phyloP scores from a whole-genome alignment of 1,140 invertebrate species.

The Scaptomyza montana region DNA sequence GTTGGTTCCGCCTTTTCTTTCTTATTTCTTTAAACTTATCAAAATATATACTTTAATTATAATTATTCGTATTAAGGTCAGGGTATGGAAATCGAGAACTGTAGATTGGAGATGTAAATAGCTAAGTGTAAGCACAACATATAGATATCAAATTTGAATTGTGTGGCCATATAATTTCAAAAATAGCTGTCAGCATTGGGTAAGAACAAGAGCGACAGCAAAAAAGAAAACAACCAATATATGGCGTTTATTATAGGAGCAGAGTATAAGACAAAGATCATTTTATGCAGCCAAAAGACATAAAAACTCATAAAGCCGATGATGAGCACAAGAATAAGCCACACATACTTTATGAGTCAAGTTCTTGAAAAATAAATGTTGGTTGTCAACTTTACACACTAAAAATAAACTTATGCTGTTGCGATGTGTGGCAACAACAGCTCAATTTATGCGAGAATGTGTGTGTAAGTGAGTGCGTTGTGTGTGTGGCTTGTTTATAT shows the following conservation, averaged over 20 bases:
- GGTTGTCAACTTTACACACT: constrained; percentile 13
- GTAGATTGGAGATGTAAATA: too few relatives aligned
- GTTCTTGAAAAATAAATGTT: constrained; percentile 11
- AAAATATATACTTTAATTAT: too few relatives aligned
- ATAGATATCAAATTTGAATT: background rate
- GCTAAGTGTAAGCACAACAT: too few relatives aligned
- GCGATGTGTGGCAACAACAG: constrained; percentile 13
- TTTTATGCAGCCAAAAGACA: constrained; percentile 19
- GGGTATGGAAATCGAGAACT: too few relatives aligned
- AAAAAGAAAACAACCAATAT: too few relatives aligned
- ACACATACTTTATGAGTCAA: constrained; percentile 20
- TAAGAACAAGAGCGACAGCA: too few relatives aligned
- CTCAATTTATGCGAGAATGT: constrained; percentile 25
- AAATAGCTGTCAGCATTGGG: too few relatives aligned
- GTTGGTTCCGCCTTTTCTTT: too few relatives aligned
- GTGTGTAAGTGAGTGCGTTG: background rate
- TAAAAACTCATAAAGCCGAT: constrained; percentile 13
- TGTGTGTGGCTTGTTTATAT: constrained; percentile 47
- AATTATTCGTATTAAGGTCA: too few relatives aligned
- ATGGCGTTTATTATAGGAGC: background rate
- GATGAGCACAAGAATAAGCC: background rate
- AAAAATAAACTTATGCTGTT: constrained; percentile 4
- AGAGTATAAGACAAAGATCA: background rate
- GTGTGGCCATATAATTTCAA: too few relatives aligned
- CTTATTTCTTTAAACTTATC: too few relatives aligned